phyloP scores from a whole-genome alignment of 2,888 invertebrate species.

The Acanthopleura granulata region DNA sequence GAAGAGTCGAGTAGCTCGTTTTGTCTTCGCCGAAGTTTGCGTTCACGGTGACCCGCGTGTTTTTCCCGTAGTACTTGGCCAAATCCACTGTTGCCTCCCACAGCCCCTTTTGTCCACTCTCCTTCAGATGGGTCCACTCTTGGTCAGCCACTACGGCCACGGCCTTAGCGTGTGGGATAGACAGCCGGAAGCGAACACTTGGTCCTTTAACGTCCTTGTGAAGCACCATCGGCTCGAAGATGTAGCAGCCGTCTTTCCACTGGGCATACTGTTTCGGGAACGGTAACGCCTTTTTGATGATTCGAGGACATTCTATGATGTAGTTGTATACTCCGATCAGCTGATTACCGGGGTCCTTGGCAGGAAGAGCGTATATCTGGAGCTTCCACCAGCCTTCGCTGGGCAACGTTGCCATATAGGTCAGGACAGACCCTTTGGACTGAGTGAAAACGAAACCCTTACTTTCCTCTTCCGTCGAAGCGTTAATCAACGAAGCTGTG shows the following conservation, averaged over 20 bases:
- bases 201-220: slow-evolving; percentile 47
- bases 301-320: slow-evolving; percentile 55
- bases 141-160: slow-evolving; percentile 65
- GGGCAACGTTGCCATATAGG: slow-evolving; percentile 50
- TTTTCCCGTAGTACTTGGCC: slow-evolving; percentile 54
- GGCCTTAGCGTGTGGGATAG: slow-evolving; percentile 61
- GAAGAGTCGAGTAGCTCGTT: slow-evolving; percentile 66
- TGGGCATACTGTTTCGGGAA: slow-evolving; percentile 69
- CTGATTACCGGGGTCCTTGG: slow-evolving; percentile 62
- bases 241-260: slow-evolving; percentile 68
- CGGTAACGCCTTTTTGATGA: slow-evolving; percentile 47
- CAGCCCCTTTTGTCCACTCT: slow-evolving; percentile 45
- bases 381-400: slow-evolving; percentile 65
- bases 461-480: slow-evolving; percentile 40
- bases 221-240: slow-evolving; percentile 56
- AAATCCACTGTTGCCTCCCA: slow-evolving; percentile 61
- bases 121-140: slow-evolving; percentile 66
- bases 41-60: slow-evolving; percentile 63
- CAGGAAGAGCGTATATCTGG: slow-evolving; percentile 64
- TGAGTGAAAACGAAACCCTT: slow-evolving; percentile 57
- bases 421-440: slow-evolving; percentile 41
- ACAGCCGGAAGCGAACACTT: slow-evolving; percentile 50
- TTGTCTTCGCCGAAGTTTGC: slow-evolving; percentile 64
- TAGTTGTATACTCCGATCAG: slow-evolving; percentile 68
- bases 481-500: slow-evolving; percentile 32